phyloP scores from a whole-genome alignment of 2,888 invertebrate genomes.

The Caenorhabditis afra region DNA sequence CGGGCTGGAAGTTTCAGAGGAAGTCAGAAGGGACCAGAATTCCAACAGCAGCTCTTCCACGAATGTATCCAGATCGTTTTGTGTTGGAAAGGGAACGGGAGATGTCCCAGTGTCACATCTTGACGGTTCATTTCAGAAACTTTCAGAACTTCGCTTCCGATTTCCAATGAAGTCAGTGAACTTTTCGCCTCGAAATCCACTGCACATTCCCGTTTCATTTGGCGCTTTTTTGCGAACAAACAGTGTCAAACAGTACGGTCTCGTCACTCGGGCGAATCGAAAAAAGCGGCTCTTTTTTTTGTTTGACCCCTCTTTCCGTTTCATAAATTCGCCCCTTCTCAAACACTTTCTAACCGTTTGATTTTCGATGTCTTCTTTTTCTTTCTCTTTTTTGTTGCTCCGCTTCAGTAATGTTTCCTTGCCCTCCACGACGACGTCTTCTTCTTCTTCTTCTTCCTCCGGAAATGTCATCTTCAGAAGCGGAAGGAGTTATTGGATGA shows the following conservation, averaged over 20 bases:
- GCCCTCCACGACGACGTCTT: too few relatives aligned
- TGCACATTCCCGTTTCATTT: not conserved
- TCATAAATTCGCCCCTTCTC: not conserved
- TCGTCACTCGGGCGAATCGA: not conserved
- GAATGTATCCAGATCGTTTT: too few relatives aligned
- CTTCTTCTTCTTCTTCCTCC: not conserved
- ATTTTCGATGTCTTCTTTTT: slow-evolving; percentile 1
- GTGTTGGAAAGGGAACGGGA: too few relatives aligned
- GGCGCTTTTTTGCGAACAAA: slow-evolving; percentile 31
- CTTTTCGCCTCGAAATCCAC: not conserved
- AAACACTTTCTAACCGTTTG: slow-evolving; percentile 4
- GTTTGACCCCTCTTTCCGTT: slow-evolving; percentile 15
- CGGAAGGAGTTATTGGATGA: slow-evolving; percentile 9
- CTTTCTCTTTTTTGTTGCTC: not conserved
- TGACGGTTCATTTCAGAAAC: too few relatives aligned
- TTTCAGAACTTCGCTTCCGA: too few relatives aligned
- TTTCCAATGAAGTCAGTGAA: not conserved
- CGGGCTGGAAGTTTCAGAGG: too few relatives aligned
- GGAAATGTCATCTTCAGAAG: slow-evolving; percentile 17
- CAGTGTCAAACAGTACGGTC: slow-evolving; percentile 42
- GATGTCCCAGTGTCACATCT: too few relatives aligned
- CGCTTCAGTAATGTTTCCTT: not conserved
- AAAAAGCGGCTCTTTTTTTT: slow-evolving; percentile 20
- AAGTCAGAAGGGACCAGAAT: too few relatives aligned
- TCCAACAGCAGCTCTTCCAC: too few relatives aligned